These are phyloP conservation scores for Automeris io DNA, from an alignment of 2,888 invertebrate genomes.

Conservation along the genomic window DNA sequence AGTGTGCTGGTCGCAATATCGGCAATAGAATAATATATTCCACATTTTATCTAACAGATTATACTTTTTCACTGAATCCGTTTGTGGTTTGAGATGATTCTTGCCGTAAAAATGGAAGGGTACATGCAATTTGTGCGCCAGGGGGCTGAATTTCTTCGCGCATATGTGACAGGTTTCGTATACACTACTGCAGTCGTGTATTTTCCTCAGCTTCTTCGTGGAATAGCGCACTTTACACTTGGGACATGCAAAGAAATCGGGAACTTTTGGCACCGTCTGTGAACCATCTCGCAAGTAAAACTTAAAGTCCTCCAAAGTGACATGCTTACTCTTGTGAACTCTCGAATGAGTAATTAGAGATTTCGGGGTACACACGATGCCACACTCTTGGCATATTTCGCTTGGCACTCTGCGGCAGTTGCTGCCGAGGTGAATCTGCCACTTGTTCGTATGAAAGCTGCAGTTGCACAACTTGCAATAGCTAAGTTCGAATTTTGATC, in stretches of 20 bases:
- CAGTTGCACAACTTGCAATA: constrained; percentile 28
- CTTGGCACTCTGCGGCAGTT: not conserved
- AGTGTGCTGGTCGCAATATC: constrained; percentile 28
- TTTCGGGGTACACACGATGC: not conserved
- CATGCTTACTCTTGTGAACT: not conserved
- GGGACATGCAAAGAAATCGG: not conserved
- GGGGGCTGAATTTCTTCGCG: constrained; percentile 23
- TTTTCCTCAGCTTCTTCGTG: fast-evolving
- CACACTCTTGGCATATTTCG: not conserved
- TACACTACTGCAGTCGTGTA: constrained; percentile 23
- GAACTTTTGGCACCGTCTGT: not conserved
- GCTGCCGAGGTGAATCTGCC: not conserved
- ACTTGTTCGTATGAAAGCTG: constrained; percentile 1
- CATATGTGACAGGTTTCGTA: constrained; percentile 26
- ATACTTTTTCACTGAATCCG: constrained; percentile 12
- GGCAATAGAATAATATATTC: constrained; percentile 44
- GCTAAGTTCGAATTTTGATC: too few relatives aligned
- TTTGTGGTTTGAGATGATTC: not conserved
- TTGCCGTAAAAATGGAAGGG: constrained; percentile 26
- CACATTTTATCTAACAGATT: constrained; percentile 24
- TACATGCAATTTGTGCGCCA: constrained; percentile 29
- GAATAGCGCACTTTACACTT: constrained; percentile 23
- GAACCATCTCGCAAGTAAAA: not conserved
- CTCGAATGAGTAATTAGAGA: not conserved
- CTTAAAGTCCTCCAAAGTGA: not conserved